Evolutionary conservation across 2,113 vertebrate species (phyloP).

Genomic region (Typhlomys cinereus): DNA sequence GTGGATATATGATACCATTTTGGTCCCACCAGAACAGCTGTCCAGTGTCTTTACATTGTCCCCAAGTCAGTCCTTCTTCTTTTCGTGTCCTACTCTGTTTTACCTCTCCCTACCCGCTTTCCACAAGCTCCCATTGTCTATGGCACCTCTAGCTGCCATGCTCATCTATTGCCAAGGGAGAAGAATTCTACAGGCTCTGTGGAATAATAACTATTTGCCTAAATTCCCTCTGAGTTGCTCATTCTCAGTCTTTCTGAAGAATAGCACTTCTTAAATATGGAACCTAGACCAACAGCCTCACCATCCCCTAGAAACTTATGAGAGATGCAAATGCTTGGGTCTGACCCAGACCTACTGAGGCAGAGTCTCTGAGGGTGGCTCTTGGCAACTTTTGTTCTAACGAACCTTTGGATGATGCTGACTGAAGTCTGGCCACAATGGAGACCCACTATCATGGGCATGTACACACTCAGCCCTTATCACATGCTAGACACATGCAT

Average conservation of each 20-base stretch:
- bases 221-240: background rate
- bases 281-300: background rate
- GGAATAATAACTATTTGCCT: background rate
- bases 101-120: background rate
- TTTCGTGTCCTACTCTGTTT: background rate
- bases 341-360: background rate
- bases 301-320: background rate
- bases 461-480: background rate
- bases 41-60: background rate
- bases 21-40: background rate
- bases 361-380: background rate
- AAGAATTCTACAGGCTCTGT: background rate
- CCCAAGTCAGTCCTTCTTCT: background rate
- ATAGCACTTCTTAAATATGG: background rate
- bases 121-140: background rate
- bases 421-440: background rate
- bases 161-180: background rate
- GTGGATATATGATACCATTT: background rate
- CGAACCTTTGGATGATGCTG: background rate
- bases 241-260: background rate
- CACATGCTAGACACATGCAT: background rate
- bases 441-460: background rate
- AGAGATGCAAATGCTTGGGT: background rate
- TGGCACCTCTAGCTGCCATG: background rate
- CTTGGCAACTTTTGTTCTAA: background rate